Evolutionary conservation across 2,888 invertebrate genomes (phyloP).

Genomic region (Oscheius sp.): DNA sequence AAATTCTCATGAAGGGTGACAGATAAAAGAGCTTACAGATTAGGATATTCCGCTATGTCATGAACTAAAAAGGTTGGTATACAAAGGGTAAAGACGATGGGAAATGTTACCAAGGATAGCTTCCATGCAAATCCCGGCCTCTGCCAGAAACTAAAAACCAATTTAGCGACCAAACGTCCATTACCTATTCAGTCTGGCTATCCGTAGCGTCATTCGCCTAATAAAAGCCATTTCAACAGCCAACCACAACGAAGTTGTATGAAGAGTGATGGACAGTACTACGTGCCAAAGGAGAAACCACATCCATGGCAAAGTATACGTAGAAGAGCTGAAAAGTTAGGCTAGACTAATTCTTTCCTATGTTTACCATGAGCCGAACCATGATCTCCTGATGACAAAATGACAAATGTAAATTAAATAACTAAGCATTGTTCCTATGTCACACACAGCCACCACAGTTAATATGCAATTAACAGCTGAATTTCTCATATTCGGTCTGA

Average conservation of each 20-base stretch:
- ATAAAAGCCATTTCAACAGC: slow-evolving; percentile 69
- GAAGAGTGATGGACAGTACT: slow-evolving; percentile 63
- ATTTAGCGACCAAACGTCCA: not conserved
- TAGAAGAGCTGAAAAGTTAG: slow-evolving; percentile 48
- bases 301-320: slow-evolving; percentile 64
- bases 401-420: slow-evolving; percentile 66
- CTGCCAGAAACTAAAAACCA: slow-evolving; percentile 60
- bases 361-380: no score
- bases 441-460: slow-evolving; percentile 67
- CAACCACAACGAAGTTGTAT: slow-evolving; percentile 67
- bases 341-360: slow-evolving; percentile 37
- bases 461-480: slow-evolving; percentile 63
- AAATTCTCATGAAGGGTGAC: not conserved
- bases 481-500: slow-evolving; percentile 51
- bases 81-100: slow-evolving; percentile 58
- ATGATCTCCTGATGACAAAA: slow-evolving; percentile 58
- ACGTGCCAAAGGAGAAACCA: slow-evolving; percentile 64
- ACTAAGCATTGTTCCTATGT: slow-evolving; percentile 64
- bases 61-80: slow-evolving; percentile 67
- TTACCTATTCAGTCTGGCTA: slow-evolving; percentile 60
- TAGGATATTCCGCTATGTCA: slow-evolving; percentile 46
- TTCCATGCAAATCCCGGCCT: slow-evolving; percentile 61
- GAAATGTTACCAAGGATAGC: slow-evolving; percentile 54
- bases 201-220: slow-evolving; percentile 64
- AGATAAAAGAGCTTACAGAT: slow-evolving; percentile 13